phyloP scores from a whole-genome alignment of 92 coral and sea anemone genomes.

The Palythoa caribaeorum region DNA sequence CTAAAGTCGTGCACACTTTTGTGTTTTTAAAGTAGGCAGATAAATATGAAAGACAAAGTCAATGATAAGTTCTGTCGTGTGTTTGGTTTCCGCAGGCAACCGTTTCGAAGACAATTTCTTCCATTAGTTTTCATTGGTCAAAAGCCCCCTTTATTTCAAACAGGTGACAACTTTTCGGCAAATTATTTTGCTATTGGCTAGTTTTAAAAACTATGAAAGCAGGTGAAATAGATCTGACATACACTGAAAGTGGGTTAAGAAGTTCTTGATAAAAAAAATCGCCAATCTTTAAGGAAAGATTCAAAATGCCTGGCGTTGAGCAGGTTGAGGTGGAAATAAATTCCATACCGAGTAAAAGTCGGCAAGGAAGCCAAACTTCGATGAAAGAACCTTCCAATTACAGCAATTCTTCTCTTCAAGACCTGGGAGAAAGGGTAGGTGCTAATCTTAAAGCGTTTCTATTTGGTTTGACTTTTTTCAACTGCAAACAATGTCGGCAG shows the following conservation, averaged over 20 bases:
- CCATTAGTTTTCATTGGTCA: constrained; percentile 18
- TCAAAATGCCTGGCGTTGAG: constrained; percentile 36
- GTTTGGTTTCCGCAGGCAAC: constrained; percentile 33
- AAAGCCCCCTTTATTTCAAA: background rate
- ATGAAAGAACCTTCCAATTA: constrained; percentile 9
- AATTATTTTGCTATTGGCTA: constrained; percentile 6
- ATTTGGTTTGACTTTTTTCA: background rate
- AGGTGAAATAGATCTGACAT: constrained; percentile 24
- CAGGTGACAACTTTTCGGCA: constrained; percentile 40
- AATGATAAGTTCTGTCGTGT: background rate
- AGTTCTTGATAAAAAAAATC: background rate
- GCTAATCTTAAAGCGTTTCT: background rate
- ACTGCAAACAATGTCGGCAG: constrained; percentile 19
- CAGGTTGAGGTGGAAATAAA: constrained; percentile 26
- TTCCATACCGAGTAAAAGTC: constrained; percentile 25
- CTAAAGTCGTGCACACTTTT: background rate
- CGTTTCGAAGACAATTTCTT: constrained; percentile 14
- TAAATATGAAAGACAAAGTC: constrained; percentile 6
- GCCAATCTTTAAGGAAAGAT: constrained; percentile 13
- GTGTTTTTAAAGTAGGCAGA: background rate
- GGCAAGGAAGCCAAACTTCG: constrained; percentile 33
- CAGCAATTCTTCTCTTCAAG: constrained; percentile 4
- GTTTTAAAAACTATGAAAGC: constrained; percentile 13
- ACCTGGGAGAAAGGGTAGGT: constrained; percentile 37
- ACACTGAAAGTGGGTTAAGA: constrained; percentile 10